Evolutionary conservation across 2,888 invertebrate genomes (phyloP).

Genomic region (Morpho deidamia): DNA sequence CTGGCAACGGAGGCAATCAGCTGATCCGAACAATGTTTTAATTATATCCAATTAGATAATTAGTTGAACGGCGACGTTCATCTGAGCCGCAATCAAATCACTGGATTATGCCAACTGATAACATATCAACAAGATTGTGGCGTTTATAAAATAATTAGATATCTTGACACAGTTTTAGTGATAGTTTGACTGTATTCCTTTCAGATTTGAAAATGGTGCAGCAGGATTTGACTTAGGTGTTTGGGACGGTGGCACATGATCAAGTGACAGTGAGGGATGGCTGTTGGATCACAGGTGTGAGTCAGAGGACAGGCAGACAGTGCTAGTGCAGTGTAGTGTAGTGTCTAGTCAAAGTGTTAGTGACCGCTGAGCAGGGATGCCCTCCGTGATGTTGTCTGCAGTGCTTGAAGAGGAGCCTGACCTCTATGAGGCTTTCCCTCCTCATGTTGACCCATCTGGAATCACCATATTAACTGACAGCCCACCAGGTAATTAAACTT

Average conservation of each 20-base stretch:
- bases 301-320: conserved; percentile 50
- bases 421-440: conserved; percentile 87
- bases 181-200: conserved; percentile 49
- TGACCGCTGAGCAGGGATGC: conserved; percentile 64
- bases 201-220: conserved; percentile 78
- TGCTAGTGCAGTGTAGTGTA: conserved; percentile 63
- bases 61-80: conserved; percentile 45
- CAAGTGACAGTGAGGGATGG: conserved; percentile 46
- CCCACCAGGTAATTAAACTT: conserved; percentile 65
- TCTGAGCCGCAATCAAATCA: conserved; percentile 40
- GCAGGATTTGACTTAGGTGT: conserved; percentile 75
- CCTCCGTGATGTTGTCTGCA: conserved; percentile 84
- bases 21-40: conserved; percentile 66
- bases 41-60: conserved; percentile 69
- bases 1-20: conserved; percentile 71
- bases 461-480: conserved; percentile 85
- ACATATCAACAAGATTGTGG: conserved; percentile 43
- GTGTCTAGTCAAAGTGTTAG: conserved; percentile 63
- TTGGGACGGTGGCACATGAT: conserved; percentile 39
- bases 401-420: conserved; percentile 87
- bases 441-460: conserved; percentile 88
- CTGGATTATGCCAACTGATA: conserved; percentile 45
- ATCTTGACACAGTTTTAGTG: conserved; percentile 42
- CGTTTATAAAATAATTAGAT: conserved; percentile 36
- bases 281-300: conserved; percentile 62